Conservation (phyloP, 2,113 vertebrate species). For the Crypturellus undulatus region DNA sequence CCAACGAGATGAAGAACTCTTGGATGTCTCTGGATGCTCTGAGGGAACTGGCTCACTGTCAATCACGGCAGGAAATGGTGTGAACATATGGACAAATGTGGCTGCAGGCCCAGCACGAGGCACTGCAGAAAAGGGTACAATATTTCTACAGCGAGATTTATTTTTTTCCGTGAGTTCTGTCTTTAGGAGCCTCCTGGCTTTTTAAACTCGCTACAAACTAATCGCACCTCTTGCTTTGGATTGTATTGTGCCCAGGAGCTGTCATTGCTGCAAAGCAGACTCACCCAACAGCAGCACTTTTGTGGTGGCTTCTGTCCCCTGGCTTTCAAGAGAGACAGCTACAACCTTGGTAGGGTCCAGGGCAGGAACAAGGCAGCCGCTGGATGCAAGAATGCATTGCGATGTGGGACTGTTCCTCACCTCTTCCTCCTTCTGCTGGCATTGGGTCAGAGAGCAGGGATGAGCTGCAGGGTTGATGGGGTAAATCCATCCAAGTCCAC, state of each 20-base stretch:
- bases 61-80: not conserved
- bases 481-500: too few species aligned
- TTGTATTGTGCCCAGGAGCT: not conserved
- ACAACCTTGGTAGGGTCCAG: not conserved
- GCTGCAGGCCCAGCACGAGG: not conserved
- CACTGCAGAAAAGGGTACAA: not conserved
- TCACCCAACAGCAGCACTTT: not conserved
- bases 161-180: not conserved
- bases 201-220: not conserved
- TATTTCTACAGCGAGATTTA: not conserved
- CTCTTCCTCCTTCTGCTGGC: not conserved
- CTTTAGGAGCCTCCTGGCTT: not conserved
- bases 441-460: not conserved
- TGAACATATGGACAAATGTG: slow-evolving; percentile 26
- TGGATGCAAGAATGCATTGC: not conserved
- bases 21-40: not conserved
- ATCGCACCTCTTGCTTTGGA: not conserved
- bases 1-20: not conserved
- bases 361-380: not conserved
- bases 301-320: not conserved
- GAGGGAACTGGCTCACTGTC: slow-evolving; percentile 18
- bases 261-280: not conserved
- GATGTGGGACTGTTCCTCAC: not conserved
- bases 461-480: not conserved
- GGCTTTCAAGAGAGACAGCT: not conserved